Percentiles rank a stretch among this genome's conserved stretches.
phyloP scores from a whole-genome alignment of 2,888 invertebrate species.

The Tetranychus piercei region DNA sequence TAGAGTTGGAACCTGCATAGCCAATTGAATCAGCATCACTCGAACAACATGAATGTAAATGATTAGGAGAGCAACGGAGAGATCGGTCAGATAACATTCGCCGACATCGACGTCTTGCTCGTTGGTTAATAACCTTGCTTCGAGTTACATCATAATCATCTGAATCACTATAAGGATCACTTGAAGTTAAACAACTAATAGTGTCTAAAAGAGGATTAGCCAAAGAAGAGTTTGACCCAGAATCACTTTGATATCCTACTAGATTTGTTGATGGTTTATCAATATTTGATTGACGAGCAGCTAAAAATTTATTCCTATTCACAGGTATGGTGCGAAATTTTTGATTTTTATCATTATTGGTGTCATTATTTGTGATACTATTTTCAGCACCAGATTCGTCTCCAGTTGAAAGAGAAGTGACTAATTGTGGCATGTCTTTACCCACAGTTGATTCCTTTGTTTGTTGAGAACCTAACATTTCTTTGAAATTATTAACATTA shows the following conservation, averaged over 20 bases:
- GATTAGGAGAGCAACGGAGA: slow-evolving; percentile 15
- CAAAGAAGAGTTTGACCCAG: neutral
- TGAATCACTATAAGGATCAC: slow-evolving; percentile 14
- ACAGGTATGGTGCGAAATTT: slow-evolving; percentile 4
- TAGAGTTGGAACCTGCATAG: slow-evolving; percentile 32
- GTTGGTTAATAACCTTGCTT: slow-evolving; percentile 24
- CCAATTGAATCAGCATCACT: slow-evolving; percentile 30
- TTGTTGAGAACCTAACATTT: too few species aligned
- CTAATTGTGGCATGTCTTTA: too few species aligned
- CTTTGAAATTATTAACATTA: too few species aligned
- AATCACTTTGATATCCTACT: neutral
- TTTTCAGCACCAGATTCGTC: neutral
- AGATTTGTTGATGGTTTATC: neutral
- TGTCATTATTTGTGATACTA: neutral
- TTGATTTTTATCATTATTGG: neutral
- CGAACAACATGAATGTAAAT: slow-evolving; percentile 21
- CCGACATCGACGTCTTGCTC: slow-evolving; percentile 20
- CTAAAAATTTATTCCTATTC: neutral
- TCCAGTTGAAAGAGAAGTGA: too few species aligned
- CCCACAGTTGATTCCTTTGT: too few species aligned
- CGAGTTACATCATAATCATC: slow-evolving; percentile 9
- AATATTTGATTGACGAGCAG: neutral
- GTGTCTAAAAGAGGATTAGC: slow-evolving; percentile 32
- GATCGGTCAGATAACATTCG: slow-evolving; percentile 12
- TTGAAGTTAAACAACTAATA: slow-evolving; percentile 30